Evolutionary conservation across 2,113 vertebrate species (phyloP).

Genomic region (Saccopteryx bilineata): DNA sequence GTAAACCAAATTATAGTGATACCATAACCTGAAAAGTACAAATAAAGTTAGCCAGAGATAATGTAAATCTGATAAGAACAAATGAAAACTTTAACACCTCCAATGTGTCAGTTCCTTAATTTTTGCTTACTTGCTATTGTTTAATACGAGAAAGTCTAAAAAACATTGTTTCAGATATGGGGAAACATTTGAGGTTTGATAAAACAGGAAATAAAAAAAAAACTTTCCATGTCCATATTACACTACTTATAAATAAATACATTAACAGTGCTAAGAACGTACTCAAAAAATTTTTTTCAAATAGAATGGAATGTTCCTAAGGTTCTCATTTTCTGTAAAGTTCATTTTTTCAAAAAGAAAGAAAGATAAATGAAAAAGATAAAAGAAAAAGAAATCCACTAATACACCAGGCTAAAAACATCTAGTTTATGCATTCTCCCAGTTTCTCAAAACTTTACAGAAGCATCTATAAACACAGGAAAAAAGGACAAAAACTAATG

Average conservation of each 20-base stretch:
- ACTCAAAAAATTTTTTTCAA: conserved; percentile 41
- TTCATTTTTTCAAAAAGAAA: conserved; percentile 5
- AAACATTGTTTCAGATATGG: not conserved
- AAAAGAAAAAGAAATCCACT: not conserved
- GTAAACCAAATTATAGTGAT: not conserved
- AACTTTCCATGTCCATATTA: not conserved
- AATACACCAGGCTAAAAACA: not conserved
- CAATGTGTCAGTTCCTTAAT: not conserved
- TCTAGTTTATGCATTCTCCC: conserved; percentile 15
- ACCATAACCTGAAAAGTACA: not conserved
- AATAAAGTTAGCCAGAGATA: conserved; percentile 47
- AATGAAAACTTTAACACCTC: not conserved
- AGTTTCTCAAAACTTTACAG: conserved; percentile 50
- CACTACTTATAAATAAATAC: conserved; percentile 2
- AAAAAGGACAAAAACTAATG: conserved; percentile 50
- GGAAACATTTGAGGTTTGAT: not conserved
- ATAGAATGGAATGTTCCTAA: conserved; percentile 2
- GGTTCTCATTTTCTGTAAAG: conserved; percentile 54
- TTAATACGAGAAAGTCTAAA: not conserved
- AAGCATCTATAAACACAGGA: conserved; percentile 44
- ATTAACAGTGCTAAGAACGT: not conserved
- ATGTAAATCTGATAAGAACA: not conserved
- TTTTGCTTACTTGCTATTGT: not conserved
- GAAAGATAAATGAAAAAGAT: not conserved
- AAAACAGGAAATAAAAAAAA: not conserved